phyloP scores from a whole-genome alignment of 2,888 invertebrate species.

The Machimus rusticus region DNA sequence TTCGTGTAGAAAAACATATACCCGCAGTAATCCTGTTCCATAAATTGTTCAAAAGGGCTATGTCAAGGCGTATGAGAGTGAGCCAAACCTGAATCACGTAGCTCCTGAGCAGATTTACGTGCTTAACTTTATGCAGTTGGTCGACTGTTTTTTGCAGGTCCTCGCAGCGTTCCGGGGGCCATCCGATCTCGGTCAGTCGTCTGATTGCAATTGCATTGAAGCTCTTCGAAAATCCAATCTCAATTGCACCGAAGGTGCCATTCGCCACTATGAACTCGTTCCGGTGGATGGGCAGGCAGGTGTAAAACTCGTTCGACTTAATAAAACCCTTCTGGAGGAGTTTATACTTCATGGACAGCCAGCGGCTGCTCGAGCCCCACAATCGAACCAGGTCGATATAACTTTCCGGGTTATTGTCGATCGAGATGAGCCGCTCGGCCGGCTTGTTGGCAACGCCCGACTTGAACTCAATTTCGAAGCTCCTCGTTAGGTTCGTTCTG shows the following conservation, averaged over 20 bases:
- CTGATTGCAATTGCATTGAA: constrained; percentile 55
- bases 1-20: constrained; percentile 57
- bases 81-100: background rate
- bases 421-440: constrained; percentile 18
- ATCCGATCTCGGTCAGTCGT: constrained; percentile 40
- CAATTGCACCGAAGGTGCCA: constrained; percentile 59
- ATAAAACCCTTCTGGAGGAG: constrained; percentile 39
- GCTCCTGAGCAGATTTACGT: constrained; percentile 35
- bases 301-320: constrained; percentile 35
- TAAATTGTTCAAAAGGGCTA: constrained; percentile 49
- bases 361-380: constrained; percentile 38
- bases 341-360: constrained; percentile 34
- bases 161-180: constrained; percentile 42
- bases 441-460: constrained; percentile 10
- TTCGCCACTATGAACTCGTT: constrained; percentile 39
- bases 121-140: constrained; percentile 37
- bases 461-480: constrained; percentile 28
- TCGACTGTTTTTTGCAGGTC: constrained; percentile 46
- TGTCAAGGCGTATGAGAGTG: background rate
- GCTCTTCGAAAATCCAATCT: constrained; percentile 57
- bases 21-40: constrained; percentile 38
- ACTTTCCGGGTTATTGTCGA: background rate
- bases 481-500: background rate
- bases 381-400: constrained; percentile 37
- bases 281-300: constrained; percentile 38